Percentiles rank a stretch among this genome's conserved stretches.
Conservation (phyloP, 2,113 vertebrate species). For the Propithecus coquereli region DNA sequence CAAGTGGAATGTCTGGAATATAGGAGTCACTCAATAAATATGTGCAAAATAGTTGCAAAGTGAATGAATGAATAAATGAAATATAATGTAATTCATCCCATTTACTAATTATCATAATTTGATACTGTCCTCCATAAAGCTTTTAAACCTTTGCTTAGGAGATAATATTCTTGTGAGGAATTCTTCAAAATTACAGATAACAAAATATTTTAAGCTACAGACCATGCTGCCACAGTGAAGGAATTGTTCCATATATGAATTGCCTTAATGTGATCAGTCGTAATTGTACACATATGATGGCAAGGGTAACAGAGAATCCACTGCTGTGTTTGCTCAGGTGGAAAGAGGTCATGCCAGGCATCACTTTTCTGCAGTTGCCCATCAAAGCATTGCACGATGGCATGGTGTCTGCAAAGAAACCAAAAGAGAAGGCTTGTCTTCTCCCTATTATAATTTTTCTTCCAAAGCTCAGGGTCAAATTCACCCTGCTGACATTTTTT, state of each 20-base stretch:
- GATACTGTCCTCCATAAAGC: neutral
- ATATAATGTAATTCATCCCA: neutral
- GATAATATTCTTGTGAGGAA: neutral
- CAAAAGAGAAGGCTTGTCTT: conserved; percentile 55
- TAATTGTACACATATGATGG: neutral
- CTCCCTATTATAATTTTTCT: conserved; percentile 50
- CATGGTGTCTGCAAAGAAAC: conserved; percentile 54
- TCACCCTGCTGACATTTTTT: conserved; percentile 19
- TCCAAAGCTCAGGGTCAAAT: conserved; percentile 53
- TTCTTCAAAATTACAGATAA: neutral
- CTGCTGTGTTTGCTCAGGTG: conserved; percentile 37
- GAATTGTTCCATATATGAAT: neutral
- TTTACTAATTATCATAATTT: neutral
- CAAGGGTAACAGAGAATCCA: neutral
- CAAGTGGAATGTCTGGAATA: neutral
- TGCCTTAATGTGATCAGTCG: neutral
- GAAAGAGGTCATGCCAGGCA: conserved; percentile 46
- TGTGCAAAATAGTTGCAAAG: neutral
- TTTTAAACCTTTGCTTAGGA: neutral
- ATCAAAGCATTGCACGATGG: conserved; percentile 58
- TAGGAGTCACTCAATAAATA: neutral
- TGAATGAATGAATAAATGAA: neutral
- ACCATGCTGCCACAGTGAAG: too few relatives aligned
- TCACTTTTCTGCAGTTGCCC: conserved; percentile 49
- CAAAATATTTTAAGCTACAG: neutral